Base-by-base conservation (phyloP, 2,797 vertebrate genomes). In the Coregonus ussuriensis region DNA sequence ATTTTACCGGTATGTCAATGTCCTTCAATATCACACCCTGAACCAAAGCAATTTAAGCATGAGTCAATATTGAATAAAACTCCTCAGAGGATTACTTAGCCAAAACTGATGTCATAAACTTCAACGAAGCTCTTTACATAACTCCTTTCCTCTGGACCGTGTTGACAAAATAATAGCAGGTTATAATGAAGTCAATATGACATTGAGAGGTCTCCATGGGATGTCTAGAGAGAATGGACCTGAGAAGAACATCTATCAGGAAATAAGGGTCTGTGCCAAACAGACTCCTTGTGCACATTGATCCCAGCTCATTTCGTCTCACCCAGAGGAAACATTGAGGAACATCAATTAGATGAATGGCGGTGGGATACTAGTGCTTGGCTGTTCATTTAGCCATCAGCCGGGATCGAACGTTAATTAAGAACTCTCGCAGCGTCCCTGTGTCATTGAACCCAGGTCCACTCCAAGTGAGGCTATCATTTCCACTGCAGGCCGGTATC, bases 371-470 rank as follows among this genome's bases (percentile, higher is more conserved):
- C 56, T 21, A 33, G 70, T 62, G 81, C 85, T 65, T n/a, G 1
- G 65, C 78, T 76, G 78, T 85, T 91, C 86, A 81, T 90, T 89
- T 91, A 88, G 81, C 74, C 71, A 87, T 86, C 82, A 88, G 63
- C 79, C 78, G 52, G 71, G 84, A 91, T 91, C 85, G 85, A 91
- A 89, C 83, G 81, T 84, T 86, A 85, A 91, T 91, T 88, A 89
- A 87, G 85, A 81, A 80, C 56, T 54, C 54, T 59, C 15, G 59
- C 72, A 25, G 35, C 14, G 4, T 29, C 56, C 72, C 69, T 0
- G 33, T 51, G 52, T 56, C 53, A 14, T 35, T 77, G 53, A 65
- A 79, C 33, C 74, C 14, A 0, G 25, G 75, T 47, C 67, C 70
- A 75, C 35, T 52, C 67, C 70, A 75, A n/a, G 25, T 72, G 15